Evolutionary conservation across 2,888 invertebrate genomes (phyloP).

Genomic region (Empis stercorea): DNA sequence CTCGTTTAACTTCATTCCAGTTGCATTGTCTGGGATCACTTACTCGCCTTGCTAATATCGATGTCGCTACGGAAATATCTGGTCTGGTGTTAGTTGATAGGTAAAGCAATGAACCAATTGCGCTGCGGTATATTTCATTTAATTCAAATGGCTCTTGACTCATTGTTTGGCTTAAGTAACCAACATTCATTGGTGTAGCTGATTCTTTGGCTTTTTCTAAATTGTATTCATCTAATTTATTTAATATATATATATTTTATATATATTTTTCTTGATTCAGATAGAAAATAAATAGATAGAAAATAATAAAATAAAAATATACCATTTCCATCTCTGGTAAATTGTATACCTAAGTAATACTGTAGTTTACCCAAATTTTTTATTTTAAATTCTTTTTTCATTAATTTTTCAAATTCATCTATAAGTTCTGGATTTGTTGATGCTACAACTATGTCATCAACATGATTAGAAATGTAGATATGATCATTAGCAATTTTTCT

Average conservation of each 20-base stretch:
- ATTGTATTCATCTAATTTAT: neutral
- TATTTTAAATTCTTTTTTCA: neutral
- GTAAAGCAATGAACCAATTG: slow-evolving; percentile 16
- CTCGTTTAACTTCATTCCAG: slow-evolving; percentile 8
- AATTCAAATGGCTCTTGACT: neutral
- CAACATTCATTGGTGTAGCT: slow-evolving; percentile 5
- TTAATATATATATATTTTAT: too few species aligned
- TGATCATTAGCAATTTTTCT: neutral
- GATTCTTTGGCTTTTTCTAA: slow-evolving; percentile 4
- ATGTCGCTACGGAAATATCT: slow-evolving; percentile 13
- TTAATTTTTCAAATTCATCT: neutral
- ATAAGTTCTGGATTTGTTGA: neutral
- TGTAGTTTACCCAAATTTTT: neutral
- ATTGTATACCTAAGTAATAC: neutral
- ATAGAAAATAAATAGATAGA: too few species aligned
- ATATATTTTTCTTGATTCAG: slow-evolving; percentile 2
- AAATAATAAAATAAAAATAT: too few species aligned
- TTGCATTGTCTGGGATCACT: slow-evolving; percentile 3
- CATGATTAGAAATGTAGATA: neutral
- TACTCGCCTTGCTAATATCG: slow-evolving; percentile 10
- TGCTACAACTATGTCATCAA: neutral
- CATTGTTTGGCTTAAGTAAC: neutral
- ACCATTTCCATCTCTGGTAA: slow-evolving; percentile 1
- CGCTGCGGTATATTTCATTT: slow-evolving; percentile 11
- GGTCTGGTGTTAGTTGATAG: slow-evolving; percentile 15